Evolutionary conservation across 2,888 invertebrate genomes (phyloP), one percentile per base, ranked within the genome.

Genomic region (Troglohyphantes excavatus): DNA sequence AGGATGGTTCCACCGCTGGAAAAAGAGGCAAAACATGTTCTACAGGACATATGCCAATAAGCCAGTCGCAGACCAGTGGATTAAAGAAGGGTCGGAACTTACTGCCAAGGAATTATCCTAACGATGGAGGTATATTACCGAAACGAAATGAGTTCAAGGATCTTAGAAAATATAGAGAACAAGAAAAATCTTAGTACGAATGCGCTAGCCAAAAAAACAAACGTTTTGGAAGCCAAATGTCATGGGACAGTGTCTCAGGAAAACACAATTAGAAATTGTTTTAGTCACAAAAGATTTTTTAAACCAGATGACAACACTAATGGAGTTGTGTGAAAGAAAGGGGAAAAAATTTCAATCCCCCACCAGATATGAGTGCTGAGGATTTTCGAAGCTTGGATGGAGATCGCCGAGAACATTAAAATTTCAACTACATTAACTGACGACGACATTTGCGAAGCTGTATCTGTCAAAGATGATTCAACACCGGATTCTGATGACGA

Each of bases 391-490:
- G 53, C 3, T 17, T 53, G 53, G 53, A 53, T 53, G 3, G 53
- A 53, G 53, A 53, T 6, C 53, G 53, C 9, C 53, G 53, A 53
- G 17, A 53, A 53, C 17, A n/a, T 53, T 53, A n/a, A 13, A n/a
- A 53, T 17, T 53, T 13, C n/a, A 1, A 53, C 53, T 53, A 13
- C 53, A 0, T 53, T 53, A 53, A 53, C 53, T 53, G 53, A 53
- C 17, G 53, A 53, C 17, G 53, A 53, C 53, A 53, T 53, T 53
- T 53, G 53, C 53, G 53, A 53, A 53, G 53, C 53, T n/a, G 53
- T 53, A 53, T n/a, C 17, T 53, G 53, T 53, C 53, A 6, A 53
- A 17, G 53, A 53, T 53, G 17, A 13, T 39, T 39, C 3, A n/a
- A 5, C 53, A n/a, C 53, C 13, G 17, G 53, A 53, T 11, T 53